Evolutionary conservation across 2,113 vertebrate genomes (phyloP).

Genomic region (Apistogramma diplotaenia): DNA sequence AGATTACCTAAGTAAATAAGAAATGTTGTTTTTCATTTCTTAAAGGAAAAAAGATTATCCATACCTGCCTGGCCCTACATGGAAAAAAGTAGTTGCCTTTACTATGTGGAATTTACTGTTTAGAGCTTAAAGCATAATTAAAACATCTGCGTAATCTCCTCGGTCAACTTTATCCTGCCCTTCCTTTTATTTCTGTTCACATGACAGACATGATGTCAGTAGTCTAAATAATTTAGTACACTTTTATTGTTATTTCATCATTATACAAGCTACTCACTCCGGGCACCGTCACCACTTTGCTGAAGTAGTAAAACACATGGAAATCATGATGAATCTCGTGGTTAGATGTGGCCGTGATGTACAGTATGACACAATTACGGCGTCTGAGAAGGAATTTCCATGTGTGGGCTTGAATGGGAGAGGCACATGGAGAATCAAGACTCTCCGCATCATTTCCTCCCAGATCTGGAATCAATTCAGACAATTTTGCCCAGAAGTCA

Average conservation of each 20-base stretch:
- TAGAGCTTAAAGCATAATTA: background rate
- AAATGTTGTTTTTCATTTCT: background rate
- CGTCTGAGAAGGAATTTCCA: constrained; percentile 49
- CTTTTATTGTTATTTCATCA: background rate
- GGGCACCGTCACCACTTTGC: background rate
- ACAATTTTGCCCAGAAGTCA: background rate
- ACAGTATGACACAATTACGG: constrained; percentile 16
- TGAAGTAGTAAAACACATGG: constrained; percentile 5
- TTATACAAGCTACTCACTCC: background rate
- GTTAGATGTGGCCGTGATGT: background rate
- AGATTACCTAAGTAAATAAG: background rate
- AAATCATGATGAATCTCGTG: constrained; percentile 30
- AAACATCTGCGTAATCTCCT: background rate
- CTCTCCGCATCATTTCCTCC: constrained; percentile 29
- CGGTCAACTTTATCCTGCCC: background rate
- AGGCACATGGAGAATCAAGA: background rate
- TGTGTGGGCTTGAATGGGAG: constrained; percentile 37
- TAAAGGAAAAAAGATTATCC: background rate
- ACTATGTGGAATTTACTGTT: background rate
- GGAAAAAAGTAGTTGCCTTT: background rate
- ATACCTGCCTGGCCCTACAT: background rate
- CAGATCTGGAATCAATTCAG: constrained; percentile 58
- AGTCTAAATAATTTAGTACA: background rate
- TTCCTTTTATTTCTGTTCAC: background rate
- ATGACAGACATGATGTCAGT: constrained; percentile 26